Conservation (phyloP, 53 echinoderm and acorn worm genomes). For the Echinometra lucunter region DNA sequence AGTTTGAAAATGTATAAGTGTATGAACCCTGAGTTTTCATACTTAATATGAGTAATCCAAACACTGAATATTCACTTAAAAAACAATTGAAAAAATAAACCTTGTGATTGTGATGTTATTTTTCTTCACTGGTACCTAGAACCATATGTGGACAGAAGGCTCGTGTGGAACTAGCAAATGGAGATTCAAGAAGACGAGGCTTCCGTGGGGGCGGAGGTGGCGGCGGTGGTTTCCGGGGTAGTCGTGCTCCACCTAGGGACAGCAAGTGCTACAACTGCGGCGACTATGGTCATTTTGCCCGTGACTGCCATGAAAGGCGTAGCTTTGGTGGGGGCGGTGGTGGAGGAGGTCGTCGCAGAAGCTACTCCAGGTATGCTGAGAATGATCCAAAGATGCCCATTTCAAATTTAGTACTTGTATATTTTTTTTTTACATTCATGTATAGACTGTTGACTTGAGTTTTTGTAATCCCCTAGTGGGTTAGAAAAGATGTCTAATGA, state of each 20-base stretch:
- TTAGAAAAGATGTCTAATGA: too few species aligned
- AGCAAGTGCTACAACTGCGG: constrained; percentile 86
- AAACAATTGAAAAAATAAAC: background rate
- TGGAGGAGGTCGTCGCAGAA: constrained; percentile 36
- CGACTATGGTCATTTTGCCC: constrained; percentile 78
- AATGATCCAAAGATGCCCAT: background rate
- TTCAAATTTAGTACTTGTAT: too few species aligned
- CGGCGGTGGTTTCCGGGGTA: constrained; percentile 44
- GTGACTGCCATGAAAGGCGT: constrained; percentile 57
- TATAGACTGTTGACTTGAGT: too few species aligned
- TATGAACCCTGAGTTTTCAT: background rate
- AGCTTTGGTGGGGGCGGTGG: background rate
- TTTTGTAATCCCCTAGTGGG: too few species aligned
- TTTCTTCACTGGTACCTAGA: constrained; percentile 60
- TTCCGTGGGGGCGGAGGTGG: constrained; percentile 67
- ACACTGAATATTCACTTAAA: background rate
- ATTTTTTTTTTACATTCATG: too few species aligned
- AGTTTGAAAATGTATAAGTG: too few species aligned
- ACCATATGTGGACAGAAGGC: constrained; percentile 71
- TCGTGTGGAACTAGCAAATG: constrained; percentile 78
- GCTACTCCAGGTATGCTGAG: constrained; percentile 61
- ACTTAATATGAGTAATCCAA: too few species aligned
- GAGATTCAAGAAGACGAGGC: constrained; percentile 73
- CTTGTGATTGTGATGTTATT: constrained; percentile 29
- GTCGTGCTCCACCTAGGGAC: constrained; percentile 62